Conservation (phyloP, 2,888 invertebrate genomes). For the Chaetogeoica ovagalla region DNA sequence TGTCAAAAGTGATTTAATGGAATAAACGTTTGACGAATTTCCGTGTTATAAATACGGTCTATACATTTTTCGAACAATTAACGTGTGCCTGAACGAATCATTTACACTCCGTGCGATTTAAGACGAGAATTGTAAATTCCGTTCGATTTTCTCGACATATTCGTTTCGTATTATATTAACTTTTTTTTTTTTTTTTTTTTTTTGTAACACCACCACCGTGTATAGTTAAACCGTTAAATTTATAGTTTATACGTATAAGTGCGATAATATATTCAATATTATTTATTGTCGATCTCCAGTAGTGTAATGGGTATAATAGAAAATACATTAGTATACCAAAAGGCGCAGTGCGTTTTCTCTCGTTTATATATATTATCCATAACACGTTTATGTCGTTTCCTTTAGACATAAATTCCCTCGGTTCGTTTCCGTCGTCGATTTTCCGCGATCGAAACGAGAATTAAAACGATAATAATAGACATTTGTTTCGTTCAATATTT, state of each 20-base stretch:
- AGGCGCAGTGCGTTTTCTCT: neutral
- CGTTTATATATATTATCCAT: neutral
- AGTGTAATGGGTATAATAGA: neutral
- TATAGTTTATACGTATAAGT: no score
- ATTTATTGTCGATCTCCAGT: no score
- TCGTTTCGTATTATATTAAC: no score
- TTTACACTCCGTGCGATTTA: neutral
- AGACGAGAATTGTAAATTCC: neutral
- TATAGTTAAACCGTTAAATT: no score
- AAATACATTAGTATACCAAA: neutral
- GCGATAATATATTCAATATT: no score
- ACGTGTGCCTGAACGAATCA: neutral
- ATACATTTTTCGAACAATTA: neutral
- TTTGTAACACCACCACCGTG: no score
- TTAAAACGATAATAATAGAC: neutral
- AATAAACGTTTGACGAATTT: neutral
- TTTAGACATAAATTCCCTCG: neutral
- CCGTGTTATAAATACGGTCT: neutral
- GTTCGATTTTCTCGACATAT: neutral
- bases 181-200: no score
- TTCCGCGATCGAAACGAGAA: neutral
- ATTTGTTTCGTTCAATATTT: no score
- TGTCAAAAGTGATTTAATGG: neutral
- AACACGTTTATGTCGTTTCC: neutral
- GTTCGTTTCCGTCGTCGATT: neutral